These are phyloP conservation scores for Synanceia verrucosa DNA, from an alignment of 2,797 vertebrate species.

Conservation along the genomic window DNA sequence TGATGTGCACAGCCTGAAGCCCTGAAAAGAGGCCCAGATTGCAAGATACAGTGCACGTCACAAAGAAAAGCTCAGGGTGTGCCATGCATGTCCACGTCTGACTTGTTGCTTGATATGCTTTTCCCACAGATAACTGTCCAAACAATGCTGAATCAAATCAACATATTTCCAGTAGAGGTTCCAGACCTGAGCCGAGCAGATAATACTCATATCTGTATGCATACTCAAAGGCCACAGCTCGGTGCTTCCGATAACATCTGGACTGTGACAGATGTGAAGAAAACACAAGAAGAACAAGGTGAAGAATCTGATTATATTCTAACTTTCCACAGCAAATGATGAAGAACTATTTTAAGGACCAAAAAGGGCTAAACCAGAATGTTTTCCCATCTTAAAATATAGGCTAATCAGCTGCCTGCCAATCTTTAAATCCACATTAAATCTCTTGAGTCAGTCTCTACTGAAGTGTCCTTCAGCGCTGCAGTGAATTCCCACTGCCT, in stretches of 20 bases:
- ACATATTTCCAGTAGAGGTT: slow-evolving; percentile 15
- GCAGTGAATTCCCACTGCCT: neutral
- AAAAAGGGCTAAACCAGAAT: neutral
- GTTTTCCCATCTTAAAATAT: neutral
- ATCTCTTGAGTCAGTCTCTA: neutral
- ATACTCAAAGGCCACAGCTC: slow-evolving; percentile 17
- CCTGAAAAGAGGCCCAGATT: neutral
- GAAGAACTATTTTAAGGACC: neutral
- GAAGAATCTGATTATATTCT: slow-evolving; percentile 8
- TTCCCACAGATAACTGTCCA: slow-evolving; percentile 16
- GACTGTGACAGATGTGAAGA: neutral
- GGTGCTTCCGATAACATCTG: slow-evolving; percentile 10
- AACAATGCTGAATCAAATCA: slow-evolving; percentile 25
- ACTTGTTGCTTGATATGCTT: slow-evolving; percentile 20
- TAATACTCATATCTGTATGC: slow-evolving; percentile 10
- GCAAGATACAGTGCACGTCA: slow-evolving; percentile 1
- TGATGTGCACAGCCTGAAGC: neutral
- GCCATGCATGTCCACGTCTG: slow-evolving; percentile 15
- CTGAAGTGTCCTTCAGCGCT: neutral
- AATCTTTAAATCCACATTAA: too few species aligned
- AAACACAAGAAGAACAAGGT: slow-evolving; percentile 11
- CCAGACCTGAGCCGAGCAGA: slow-evolving; percentile 5
- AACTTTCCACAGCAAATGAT: neutral
- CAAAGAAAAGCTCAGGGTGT: slow-evolving; percentile 2
- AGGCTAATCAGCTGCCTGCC: neutral